Conservation (phyloP, 2,888 invertebrate species). For the Tricholauxania praeusta region DNA sequence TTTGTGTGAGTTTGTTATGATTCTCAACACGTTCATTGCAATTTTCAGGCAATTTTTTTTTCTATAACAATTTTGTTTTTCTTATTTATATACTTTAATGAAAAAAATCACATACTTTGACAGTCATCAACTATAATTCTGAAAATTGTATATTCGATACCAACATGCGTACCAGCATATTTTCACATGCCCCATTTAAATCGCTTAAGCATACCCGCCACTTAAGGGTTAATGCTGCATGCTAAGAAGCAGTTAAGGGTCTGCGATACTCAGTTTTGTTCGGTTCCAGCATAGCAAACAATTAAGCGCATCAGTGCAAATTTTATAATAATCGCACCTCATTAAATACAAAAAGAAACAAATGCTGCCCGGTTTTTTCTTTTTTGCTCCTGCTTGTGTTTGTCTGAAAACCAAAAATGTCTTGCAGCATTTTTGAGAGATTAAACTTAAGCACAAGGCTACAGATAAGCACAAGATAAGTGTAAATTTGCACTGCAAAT, state of each 20-base stretch:
- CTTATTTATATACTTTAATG: too few relatives aligned
- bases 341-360: slow-evolving; percentile 22
- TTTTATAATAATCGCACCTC: slow-evolving; percentile 39
- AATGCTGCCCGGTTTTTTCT: not conserved
- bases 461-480: slow-evolving; percentile 18
- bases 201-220: not conserved
- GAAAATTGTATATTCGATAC: too few relatives aligned
- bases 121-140: too few relatives aligned
- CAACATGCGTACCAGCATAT: too few relatives aligned
- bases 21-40: too few relatives aligned
- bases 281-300: slow-evolving; percentile 7
- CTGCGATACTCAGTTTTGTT: not conserved
- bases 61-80: too few relatives aligned
- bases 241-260: not conserved
- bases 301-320: slow-evolving; percentile 27
- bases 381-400: not conserved
- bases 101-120: too few relatives aligned
- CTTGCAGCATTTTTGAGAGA: slow-evolving; percentile 22
- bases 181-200: too few relatives aligned
- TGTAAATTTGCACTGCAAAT: slow-evolving; percentile 17
- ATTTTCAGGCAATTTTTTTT: too few relatives aligned
- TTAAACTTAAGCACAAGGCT: slow-evolving; percentile 10
- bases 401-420: not conserved
- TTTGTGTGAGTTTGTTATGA: too few relatives aligned
- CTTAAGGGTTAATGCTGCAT: not conserved